These are phyloP conservation scores for Volucella inflata DNA, from an alignment of 2,888 invertebrate species.

Conservation along the genomic window DNA sequence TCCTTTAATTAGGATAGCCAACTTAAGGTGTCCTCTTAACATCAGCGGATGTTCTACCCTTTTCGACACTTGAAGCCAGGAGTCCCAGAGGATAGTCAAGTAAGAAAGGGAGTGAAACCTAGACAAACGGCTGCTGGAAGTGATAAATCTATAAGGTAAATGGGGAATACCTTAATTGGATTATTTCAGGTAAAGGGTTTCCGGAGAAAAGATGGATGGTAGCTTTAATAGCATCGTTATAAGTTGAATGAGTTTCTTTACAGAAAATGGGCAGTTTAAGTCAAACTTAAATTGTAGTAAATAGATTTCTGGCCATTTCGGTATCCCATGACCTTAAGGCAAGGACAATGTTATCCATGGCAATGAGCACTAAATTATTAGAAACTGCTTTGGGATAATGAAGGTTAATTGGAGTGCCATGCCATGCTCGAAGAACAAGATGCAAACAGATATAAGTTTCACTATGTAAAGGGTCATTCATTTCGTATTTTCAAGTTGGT, in stretches of 20 bases:
- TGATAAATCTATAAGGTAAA: conserved; percentile 37
- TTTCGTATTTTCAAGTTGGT: too few relatives aligned
- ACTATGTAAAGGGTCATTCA: too few relatives aligned
- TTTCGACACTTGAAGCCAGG: conserved; percentile 19
- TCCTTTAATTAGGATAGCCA: conserved; percentile 15
- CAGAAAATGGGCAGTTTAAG: too few relatives aligned
- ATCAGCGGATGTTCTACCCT: conserved; percentile 1
- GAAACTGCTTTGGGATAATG: too few relatives aligned
- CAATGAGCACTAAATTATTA: too few relatives aligned
- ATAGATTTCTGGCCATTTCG: too few relatives aligned
- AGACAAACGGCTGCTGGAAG: conserved; percentile 1
- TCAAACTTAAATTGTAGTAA: too few relatives aligned
- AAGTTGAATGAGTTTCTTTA: background rate
- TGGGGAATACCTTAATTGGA: conserved; percentile 50
- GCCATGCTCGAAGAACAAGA: too few relatives aligned
- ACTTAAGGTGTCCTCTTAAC: background rate
- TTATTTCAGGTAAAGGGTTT: conserved; percentile 1
- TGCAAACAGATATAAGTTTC: too few relatives aligned
- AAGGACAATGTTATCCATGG: too few relatives aligned
- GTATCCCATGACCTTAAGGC: too few relatives aligned
- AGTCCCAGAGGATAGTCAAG: background rate
- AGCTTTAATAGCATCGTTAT: background rate
- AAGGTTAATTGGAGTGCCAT: too few relatives aligned
- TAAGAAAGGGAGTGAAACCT: background rate
- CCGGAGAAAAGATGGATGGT: background rate